These are phyloP conservation scores for Channa argus DNA, from an alignment of 2,113 vertebrate genomes.

Conservation along the genomic window DNA sequence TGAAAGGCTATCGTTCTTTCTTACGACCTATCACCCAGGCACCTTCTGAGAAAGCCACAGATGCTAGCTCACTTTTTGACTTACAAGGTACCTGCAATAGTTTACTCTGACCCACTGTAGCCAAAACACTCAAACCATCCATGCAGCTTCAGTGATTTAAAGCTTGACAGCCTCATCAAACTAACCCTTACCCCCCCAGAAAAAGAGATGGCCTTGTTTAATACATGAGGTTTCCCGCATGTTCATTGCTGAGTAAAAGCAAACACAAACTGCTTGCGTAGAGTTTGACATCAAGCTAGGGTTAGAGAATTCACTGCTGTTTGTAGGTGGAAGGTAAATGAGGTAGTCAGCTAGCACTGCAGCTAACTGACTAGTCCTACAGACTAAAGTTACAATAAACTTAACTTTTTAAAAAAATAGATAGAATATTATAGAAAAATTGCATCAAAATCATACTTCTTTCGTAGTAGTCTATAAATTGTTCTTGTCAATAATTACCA, in stretches of 20 bases:
- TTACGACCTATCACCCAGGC: slow-evolving; percentile 97
- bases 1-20: slow-evolving; percentile 96
- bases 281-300: neutral
- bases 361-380: too few relatives aligned
- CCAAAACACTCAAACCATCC: neutral
- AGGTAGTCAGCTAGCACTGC: too few relatives aligned
- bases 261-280: neutral
- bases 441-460: slow-evolving; percentile 1
- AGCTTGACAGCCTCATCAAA: neutral
- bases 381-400: too few relatives aligned
- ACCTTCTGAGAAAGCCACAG: slow-evolving; percentile 97
- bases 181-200: neutral
- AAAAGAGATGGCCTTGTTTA: slow-evolving; percentile 62
- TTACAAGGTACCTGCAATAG: slow-evolving; percentile 87
- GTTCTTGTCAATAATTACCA: too few relatives aligned
- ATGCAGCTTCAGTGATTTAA: neutral
- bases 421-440: slow-evolving; percentile 6
- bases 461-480: too few relatives aligned
- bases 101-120: neutral
- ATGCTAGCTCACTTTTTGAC: slow-evolving; percentile 96
- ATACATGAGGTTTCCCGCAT: slow-evolving; percentile 51
- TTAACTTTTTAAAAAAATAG: too few relatives aligned
- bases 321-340: too few relatives aligned
- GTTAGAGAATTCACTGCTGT: too few relatives aligned
- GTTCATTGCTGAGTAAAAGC: slow-evolving; percentile 35